These are phyloP conservation scores for Pentamera pediparva DNA, from an alignment of 53 echinoderm and acorn worm species.

Conservation along the genomic window DNA sequence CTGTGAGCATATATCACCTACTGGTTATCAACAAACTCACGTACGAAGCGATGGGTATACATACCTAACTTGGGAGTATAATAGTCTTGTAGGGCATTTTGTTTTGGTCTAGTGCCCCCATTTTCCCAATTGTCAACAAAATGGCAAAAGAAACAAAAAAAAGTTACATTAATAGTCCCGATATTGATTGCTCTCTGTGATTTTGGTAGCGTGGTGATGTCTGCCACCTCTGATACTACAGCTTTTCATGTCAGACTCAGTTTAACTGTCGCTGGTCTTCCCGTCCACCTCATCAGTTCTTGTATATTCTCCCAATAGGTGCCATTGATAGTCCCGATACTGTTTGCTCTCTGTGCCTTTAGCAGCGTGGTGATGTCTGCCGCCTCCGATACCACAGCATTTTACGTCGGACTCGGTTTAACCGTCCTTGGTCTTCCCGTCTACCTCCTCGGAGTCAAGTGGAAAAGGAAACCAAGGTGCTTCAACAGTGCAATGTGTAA, in stretches of 20 bases:
- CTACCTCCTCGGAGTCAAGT: neutral
- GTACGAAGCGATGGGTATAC: too few species aligned
- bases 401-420: neutral
- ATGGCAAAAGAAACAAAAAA: neutral
- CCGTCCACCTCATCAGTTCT: neutral
- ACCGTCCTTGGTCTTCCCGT: conserved; percentile 2
- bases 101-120: too few species aligned
- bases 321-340: neutral
- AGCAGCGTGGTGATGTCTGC: neutral
- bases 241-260: conserved; percentile 2
- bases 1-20: too few species aligned
- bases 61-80: too few species aligned
- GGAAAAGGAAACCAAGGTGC: conserved; percentile 17
- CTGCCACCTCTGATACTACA: neutral
- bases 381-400: neutral
- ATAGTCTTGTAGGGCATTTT: too few species aligned
- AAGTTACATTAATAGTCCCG: conserved; percentile 1
- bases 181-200: neutral
- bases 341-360: conserved; percentile 12
- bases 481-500: conserved; percentile 1
- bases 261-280: neutral
- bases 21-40: too few species aligned
- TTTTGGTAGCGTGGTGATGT: neutral
- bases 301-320: neutral
- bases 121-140: too few species aligned